A percentile compares a stretch with the other conserved stretches of the same genome.
Conservation (phyloP, 2,113 vertebrate species). For the Callipepla californica region DNA sequence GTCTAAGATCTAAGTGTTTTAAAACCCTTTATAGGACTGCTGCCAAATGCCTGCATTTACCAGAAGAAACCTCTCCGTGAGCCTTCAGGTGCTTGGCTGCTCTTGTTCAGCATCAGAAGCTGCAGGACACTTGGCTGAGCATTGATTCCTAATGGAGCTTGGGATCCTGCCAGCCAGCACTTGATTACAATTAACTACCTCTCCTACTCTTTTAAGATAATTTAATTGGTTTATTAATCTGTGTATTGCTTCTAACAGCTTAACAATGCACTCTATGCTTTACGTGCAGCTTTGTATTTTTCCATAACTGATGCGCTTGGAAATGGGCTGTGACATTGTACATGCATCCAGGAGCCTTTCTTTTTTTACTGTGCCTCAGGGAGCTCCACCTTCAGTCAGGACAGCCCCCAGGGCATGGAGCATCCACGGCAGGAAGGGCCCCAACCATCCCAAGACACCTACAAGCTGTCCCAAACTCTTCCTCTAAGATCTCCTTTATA, state of each 20-base stretch:
- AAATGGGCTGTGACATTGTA: no score
- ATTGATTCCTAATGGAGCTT: not conserved
- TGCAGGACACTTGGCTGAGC: not conserved
- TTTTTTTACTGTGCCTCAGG: no score
- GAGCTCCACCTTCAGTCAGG: rapidly evolving
- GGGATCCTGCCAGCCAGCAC: not conserved
- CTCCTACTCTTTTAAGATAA: not conserved
- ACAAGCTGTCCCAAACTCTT: not conserved
- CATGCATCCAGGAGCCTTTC: no score
- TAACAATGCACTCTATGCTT: not conserved
- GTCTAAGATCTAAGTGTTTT: no score
- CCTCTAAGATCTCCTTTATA: rapidly evolving
- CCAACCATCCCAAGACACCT: rapidly evolving
- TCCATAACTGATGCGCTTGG: not conserved
- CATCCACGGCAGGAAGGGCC: not conserved
- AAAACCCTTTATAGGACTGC: rapidly evolving
- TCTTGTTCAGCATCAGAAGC: not conserved
- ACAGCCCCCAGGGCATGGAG: rapidly evolving
- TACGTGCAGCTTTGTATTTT: not conserved
- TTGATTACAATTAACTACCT: not conserved
- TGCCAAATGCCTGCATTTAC: not conserved
- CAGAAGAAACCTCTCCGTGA: not conserved
- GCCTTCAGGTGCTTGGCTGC: not conserved
- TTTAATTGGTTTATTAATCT: not conserved
- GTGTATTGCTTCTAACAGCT: not conserved